Evolutionary conservation across 2,797 vertebrate genomes (phyloP), one percentile per base, ranked within the genome.

Genomic region (Micropoecilia bifurca): DNA sequence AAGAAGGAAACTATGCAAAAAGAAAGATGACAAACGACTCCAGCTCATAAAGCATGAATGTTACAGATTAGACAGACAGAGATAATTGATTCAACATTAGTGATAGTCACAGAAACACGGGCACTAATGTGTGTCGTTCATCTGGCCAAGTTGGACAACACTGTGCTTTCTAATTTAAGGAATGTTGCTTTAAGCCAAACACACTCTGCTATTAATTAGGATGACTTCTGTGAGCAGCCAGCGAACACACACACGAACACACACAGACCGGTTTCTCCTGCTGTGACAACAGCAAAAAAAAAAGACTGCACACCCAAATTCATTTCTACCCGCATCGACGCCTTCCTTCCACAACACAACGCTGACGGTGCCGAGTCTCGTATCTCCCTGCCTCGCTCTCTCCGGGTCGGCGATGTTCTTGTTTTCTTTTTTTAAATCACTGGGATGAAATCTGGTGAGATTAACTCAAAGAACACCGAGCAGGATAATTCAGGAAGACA

Each of bases 91-190:
- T 80, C 76, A 77, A 82, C 69, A 81, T 85, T 73, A 78, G 47
- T 55, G 55, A 57, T 72, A 86, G 61, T 87, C 61, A 78, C 13
- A 68, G 80, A 76, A 88, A 89, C 77, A 81, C 45, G 68, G 46
- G 45, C 76, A 30, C 80, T 77, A 87, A 89, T 83, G 73, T 83
- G 78, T 0, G 77, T 72, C 30, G 28, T 85, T 87, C 59, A 72
- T 79, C 28, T 66, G 69, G 86, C 87, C 92, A 91, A 92, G 76
- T 88, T 87, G 78, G 83, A 91, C 81, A 85, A 80, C 80, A 82
- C 76, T 80, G 81, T 48, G 50, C 53, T 89, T 89, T 90, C 88
- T 90, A 90, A 91, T 91, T 93, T 85, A 87, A 85, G 91, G 83
- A 76, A 79, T 73, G 45, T 14, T 8, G 55, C 84, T 89, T 90